Percentiles rank a stretch among this genome's conserved stretches.
phyloP scores from a whole-genome alignment of 1,140 invertebrate species.

The Platyscapa corneri region DNA sequence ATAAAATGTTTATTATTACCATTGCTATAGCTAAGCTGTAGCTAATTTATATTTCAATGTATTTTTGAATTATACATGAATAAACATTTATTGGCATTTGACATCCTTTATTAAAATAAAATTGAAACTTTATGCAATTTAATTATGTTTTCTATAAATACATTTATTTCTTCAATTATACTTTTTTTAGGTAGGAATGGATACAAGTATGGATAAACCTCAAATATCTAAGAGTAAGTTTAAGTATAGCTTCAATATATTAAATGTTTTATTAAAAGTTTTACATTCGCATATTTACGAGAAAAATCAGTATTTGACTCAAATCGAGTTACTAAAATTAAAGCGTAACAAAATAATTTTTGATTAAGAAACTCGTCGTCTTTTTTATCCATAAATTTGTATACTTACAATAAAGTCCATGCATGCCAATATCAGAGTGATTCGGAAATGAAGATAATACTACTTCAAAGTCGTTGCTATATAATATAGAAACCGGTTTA shows the following conservation, averaged over 20 bases:
- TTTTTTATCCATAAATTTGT: neutral
- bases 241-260: neutral
- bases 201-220: neutral
- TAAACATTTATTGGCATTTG: neutral
- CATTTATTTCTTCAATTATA: neutral
- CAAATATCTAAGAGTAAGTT: neutral
- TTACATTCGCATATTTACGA: no score
- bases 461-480: neutral
- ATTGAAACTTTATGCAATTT: neutral
- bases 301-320: neutral
- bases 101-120: neutral
- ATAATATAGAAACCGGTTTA: slow-evolving; percentile 5
- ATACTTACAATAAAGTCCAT: slow-evolving; percentile 5
- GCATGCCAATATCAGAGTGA: neutral
- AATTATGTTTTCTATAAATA: neutral
- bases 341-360: neutral
- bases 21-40: no score
- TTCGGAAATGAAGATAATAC: slow-evolving; percentile 15
- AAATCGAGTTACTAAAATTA: neutral
- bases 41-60: no score
- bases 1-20: no score
- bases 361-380: neutral
- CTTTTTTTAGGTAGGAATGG: no score
- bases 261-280: no score
- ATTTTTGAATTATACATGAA: no score